A percentile compares a stretch with the other conserved stretches of the same genome.
These are phyloP conservation scores for Luidia sarsii DNA, from an alignment of 53 echinoderm and acorn worm genomes.

Conservation along the genomic window DNA sequence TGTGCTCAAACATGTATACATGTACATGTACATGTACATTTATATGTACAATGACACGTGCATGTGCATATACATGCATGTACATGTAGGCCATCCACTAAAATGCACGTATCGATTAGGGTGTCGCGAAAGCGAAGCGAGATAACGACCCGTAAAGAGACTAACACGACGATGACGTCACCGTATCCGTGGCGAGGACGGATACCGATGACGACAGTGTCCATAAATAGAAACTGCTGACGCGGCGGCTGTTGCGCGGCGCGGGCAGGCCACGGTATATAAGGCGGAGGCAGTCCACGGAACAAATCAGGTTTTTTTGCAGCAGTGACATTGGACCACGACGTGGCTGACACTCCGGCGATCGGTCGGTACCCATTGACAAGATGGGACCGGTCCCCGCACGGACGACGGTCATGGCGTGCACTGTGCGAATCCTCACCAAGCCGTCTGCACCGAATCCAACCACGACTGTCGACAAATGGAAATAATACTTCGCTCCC, in stretches of 20 bases:
- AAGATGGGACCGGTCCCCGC: no score
- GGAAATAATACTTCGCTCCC: slow-evolving; percentile 53
- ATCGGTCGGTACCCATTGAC: no score
- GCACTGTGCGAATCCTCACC: slow-evolving; percentile 16
- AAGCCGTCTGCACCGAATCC: slow-evolving; percentile 33
- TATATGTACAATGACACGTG: no score
- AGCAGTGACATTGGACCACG: slow-evolving; percentile 15
- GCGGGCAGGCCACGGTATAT: not conserved
- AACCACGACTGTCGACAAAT: not conserved
- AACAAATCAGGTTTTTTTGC: not conserved
- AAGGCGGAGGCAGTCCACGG: not conserved
- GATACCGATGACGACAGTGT: not conserved
- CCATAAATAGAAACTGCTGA: slow-evolving; percentile 13
- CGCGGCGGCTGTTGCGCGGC: no score
- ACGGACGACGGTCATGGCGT: not conserved
- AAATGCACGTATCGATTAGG: no score
- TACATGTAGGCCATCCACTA: no score
- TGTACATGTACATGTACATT: no score
- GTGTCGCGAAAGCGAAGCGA: no score
- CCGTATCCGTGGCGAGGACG: not conserved
- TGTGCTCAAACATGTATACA: no score
- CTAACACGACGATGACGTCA: not conserved
- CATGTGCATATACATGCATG: no score
- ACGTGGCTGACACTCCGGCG: no score
- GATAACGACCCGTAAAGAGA: not conserved